A percentile compares a stretch with the other conserved stretches of the same genome.
phyloP scores from a whole-genome alignment of 2,113 vertebrate genomes.

The Cynocephalus volans region DNA sequence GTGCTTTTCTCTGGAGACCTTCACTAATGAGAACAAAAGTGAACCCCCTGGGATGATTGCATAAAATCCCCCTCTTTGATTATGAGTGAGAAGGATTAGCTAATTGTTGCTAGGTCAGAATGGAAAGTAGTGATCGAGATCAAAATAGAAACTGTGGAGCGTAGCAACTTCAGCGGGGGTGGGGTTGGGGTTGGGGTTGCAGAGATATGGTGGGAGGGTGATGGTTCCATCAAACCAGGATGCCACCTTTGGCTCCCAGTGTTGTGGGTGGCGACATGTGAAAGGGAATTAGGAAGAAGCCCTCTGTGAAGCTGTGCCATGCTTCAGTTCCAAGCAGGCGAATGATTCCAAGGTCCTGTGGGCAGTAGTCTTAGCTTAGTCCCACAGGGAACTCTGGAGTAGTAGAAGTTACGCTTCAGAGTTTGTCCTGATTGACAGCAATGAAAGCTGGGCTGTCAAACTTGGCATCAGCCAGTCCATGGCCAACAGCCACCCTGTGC shows the following conservation, averaged over 20 bases:
- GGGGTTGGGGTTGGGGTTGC: too few species aligned
- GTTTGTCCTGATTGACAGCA: neutral
- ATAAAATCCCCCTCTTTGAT: conserved; percentile 53
- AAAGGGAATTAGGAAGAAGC: neutral
- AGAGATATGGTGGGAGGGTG: neutral
- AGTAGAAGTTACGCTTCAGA: neutral
- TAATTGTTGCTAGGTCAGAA: conserved; percentile 51
- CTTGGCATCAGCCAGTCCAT: neutral
- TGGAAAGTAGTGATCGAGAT: conserved; percentile 14
- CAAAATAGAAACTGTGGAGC: neutral
- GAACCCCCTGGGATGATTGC: conserved; percentile 19
- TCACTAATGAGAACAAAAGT: conserved; percentile 28
- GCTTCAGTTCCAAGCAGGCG: neutral
- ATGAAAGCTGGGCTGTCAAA: neutral
- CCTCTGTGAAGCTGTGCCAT: neutral
- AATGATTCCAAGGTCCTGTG: conserved; percentile 1
- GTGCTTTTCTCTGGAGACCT: conserved; percentile 46
- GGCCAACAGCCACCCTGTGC: neutral
- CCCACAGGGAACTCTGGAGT: neutral
- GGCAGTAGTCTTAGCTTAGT: neutral
- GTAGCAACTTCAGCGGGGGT: neutral
- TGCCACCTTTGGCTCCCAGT: neutral
- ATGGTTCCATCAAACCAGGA: neutral
- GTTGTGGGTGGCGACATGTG: neutral
- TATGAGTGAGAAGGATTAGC: conserved; percentile 60